Conservation (phyloP, 1,140 invertebrate genomes). For the Potamilus streckersoni region DNA sequence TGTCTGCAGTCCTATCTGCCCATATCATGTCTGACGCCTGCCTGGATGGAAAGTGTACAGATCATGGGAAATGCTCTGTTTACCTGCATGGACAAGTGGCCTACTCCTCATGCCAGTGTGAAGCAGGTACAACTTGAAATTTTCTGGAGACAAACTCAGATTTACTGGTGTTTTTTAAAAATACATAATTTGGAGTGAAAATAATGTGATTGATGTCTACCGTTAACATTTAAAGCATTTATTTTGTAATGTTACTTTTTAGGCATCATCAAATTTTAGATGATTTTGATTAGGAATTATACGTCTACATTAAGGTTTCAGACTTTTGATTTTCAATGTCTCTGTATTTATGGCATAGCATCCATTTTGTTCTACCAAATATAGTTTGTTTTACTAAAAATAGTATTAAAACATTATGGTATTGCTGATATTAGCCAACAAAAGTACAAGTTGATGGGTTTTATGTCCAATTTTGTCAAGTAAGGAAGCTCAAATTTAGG, state of each 20-base stretch:
- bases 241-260: background rate
- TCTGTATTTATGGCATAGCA: too few relatives aligned
- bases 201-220: background rate
- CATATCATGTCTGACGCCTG: constrained; percentile 62
- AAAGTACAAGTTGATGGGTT: too few relatives aligned
- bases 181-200: background rate
- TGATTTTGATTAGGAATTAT: background rate
- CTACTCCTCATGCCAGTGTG: constrained; percentile 67
- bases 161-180: background rate
- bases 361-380: too few relatives aligned
- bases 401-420: too few relatives aligned
- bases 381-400: too few relatives aligned
- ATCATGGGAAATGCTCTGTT: constrained; percentile 75
- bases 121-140: constrained; percentile 55
- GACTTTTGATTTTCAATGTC: too few relatives aligned
- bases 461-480: too few relatives aligned
- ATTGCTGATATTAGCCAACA: too few relatives aligned
- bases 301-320: too few relatives aligned
- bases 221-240: background rate
- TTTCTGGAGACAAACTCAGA: background rate
- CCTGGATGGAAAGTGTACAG: constrained; percentile 59
- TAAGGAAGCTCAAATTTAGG: too few relatives aligned
- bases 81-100: constrained; percentile 75
- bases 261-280: background rate
- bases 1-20: constrained; percentile 35